Conservation (phyloP, 2,888 invertebrate species). For the Acheta domesticus region DNA sequence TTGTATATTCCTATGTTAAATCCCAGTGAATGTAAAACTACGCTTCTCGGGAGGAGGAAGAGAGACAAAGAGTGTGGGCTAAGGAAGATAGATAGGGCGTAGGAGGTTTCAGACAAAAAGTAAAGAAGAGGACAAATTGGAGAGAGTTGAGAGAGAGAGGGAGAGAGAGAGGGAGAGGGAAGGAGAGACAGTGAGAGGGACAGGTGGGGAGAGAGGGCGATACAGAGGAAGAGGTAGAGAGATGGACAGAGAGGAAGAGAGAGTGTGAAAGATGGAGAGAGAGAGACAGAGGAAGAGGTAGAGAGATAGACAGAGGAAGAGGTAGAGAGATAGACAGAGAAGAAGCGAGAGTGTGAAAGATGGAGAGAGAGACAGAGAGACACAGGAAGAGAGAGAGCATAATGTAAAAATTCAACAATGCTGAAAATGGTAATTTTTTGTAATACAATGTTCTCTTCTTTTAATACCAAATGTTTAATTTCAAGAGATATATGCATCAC, state of each 20-base stretch:
- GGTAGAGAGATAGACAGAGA: background rate
- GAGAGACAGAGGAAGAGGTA: background rate
- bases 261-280: background rate
- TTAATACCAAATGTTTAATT: no score
- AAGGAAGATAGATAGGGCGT: background rate
- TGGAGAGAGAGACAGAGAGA: no score
- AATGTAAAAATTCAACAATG: no score
- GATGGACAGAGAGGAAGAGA: background rate
- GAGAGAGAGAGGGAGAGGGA: background rate
- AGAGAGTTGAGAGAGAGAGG: background rate
- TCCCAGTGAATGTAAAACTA: no score
- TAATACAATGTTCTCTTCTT: no score
- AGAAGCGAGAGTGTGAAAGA: no score
- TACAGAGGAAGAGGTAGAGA: background rate
- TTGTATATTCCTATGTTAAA: no score
- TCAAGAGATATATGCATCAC: no score
- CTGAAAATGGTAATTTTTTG: no score
- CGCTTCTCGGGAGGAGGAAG: background rate
- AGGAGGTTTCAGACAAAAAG: background rate
- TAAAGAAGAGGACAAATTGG: background rate
- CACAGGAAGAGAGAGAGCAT: no score
- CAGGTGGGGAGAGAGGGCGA: no score
- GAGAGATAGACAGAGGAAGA: background rate
- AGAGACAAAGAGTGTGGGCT: background rate
- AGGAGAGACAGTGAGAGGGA: no score